Base-by-base conservation (phyloP, 2,888 invertebrate genomes). In the Apamea monoglypha region DNA sequence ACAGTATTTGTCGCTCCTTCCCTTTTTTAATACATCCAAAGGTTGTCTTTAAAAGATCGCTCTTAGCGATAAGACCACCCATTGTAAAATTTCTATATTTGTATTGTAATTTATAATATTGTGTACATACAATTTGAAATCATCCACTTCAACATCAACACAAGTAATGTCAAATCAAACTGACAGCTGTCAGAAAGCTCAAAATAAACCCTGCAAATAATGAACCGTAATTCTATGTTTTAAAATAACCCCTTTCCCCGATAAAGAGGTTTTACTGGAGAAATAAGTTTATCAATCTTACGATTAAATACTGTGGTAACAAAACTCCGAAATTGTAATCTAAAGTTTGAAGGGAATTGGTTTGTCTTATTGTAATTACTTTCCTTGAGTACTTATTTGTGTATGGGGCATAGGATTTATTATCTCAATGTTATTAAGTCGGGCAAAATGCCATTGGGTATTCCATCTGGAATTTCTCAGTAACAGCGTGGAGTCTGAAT, bases 231-330 rank as follows among this genome's bases (percentile, higher is more conserved):
- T 40, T 67, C 40, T 7, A 40, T 10, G 61, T 69, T 50, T 50
- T 5, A 53, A 50, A 59, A 10, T 36, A 64, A 50, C 40, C 74
- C 64, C 21, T 81, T 73, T 1, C 18, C 7, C 1, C 8, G 63
- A 64, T 81, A 70, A 53, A 18, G 44, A 71, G 32, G 32, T 14
- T 63, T n/a, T 29, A 29, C 18, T 29, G 3, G 6, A 16, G 1
- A 14, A n/a, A 18, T 21, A 81, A 81, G 64, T 81, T 83, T 83
- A 70, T 70, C 66, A 76, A 76, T 79, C 81, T 44, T n/a, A 63
- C 61, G n/a, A n/a, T n/a, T n/a, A n/a, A 53, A 44, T 18, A 47
- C n/a, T 29, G 21, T 7, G 3, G 44, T 29, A 44, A 36, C 63
- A 16, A 70, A 81, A 74, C 70, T 85, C 25, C 1, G n/a, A 64